These are phyloP conservation scores for Zingel zingel DNA, from an alignment of 2,113 vertebrate species.

Conservation along the genomic window DNA sequence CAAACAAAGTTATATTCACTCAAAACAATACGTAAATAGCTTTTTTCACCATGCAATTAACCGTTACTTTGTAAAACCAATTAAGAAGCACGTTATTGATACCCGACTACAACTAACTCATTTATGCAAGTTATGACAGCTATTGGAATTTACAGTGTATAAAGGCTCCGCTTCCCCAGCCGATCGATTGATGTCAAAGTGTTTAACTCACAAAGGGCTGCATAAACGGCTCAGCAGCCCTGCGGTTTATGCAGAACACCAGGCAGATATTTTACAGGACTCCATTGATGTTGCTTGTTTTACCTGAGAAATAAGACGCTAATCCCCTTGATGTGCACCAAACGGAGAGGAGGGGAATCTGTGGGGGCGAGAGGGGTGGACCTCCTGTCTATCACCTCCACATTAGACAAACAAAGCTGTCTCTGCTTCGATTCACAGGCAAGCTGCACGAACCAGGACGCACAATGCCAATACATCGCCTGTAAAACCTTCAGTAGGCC, in stretches of 20 bases:
- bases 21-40: too few species aligned
- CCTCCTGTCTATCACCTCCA: slow-evolving; percentile 73
- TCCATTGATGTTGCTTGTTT: slow-evolving; percentile 71
- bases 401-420: slow-evolving; percentile 62
- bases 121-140: too few species aligned
- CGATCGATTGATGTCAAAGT: slow-evolving; percentile 67
- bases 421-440: slow-evolving; percentile 33
- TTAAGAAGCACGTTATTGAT: too few species aligned
- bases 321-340: slow-evolving; percentile 70
- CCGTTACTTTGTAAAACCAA: too few species aligned
- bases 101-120: too few species aligned
- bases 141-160: too few species aligned
- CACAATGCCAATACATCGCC: slow-evolving; percentile 23
- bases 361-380: slow-evolving; percentile 66
- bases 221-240: slow-evolving; percentile 47
- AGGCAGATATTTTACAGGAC: slow-evolving; percentile 44
- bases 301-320: slow-evolving; percentile 61
- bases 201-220: slow-evolving; percentile 69
- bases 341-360: slow-evolving; percentile 62
- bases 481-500: slow-evolving; percentile 35
- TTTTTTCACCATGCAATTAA: too few species aligned
- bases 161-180: slow-evolving; percentile 57
- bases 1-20: too few species aligned
- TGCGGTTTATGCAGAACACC: slow-evolving; percentile 54
- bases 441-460: slow-evolving; percentile 1